Conservation (phyloP, 2,113 vertebrate genomes). For the Bostrychus sinensis region DNA sequence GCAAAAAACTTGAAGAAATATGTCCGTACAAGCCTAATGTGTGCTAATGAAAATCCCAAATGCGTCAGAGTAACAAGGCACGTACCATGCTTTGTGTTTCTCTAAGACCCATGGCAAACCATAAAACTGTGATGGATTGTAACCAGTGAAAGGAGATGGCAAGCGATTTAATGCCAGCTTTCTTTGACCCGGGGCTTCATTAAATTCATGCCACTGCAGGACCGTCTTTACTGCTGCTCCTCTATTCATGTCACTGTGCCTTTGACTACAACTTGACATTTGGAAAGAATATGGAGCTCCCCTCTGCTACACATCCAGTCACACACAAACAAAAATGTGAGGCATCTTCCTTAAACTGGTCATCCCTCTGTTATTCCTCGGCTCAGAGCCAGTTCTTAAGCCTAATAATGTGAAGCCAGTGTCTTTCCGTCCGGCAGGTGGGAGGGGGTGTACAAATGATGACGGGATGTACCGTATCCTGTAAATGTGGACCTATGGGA, state of each 20-base stretch:
- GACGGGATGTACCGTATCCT: conserved; percentile 64
- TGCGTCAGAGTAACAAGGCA: conserved; percentile 27
- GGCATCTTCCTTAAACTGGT: conserved; percentile 45
- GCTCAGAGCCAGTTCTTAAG: conserved; percentile 18
- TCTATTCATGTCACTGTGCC: conserved; percentile 55
- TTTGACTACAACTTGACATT: conserved; percentile 53
- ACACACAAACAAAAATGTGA: conserved; percentile 17
- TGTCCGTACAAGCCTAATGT: conserved; percentile 62
- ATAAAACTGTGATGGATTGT: conserved; percentile 46
- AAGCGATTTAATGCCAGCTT: conserved; percentile 45
- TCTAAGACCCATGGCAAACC: conserved; percentile 30
- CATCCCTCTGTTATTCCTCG: conserved; percentile 29
- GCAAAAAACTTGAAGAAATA: conserved; percentile 41
- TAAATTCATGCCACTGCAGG: conserved; percentile 67
- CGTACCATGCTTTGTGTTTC: conserved; percentile 48
- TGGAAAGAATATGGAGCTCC: conserved; percentile 22
- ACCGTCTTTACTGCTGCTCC: conserved; percentile 43
- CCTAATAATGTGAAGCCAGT: conserved; percentile 29
- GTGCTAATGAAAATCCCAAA: conserved; percentile 43
- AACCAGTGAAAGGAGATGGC: conserved; percentile 48
- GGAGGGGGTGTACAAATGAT: conserved; percentile 36
- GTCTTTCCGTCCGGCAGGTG: conserved; percentile 49
- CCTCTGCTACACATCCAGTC: conserved; percentile 3
- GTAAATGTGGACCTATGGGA: conserved; percentile 38
- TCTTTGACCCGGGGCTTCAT: conserved; percentile 55